These are phyloP conservation scores for Thysanoteuthis rhombus DNA, from an alignment of 2,888 invertebrate species.

Conservation along the genomic window DNA sequence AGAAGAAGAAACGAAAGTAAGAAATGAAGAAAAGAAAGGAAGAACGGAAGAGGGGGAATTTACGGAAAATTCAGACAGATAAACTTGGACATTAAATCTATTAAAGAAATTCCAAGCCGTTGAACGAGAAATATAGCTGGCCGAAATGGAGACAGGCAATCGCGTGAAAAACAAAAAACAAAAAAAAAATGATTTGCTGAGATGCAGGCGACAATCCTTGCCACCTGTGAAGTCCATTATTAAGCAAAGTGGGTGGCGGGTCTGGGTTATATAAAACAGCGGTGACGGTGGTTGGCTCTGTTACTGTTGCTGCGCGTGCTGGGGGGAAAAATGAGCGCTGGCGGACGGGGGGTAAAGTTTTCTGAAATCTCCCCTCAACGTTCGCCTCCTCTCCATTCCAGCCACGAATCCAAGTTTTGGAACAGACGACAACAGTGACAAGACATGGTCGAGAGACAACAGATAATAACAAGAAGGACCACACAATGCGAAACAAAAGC, in stretches of 20 bases:
- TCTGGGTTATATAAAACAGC: background rate
- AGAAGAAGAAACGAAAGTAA: too few relatives aligned
- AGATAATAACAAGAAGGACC: background rate
- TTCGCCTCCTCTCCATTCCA: background rate
- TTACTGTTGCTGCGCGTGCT: background rate
- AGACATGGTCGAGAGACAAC: background rate
- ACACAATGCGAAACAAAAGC: background rate
- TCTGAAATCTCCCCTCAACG: background rate
- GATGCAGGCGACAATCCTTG: background rate
- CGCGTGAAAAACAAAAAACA: background rate
- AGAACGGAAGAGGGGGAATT: too few relatives aligned
- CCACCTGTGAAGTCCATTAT: background rate
- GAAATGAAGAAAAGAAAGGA: too few relatives aligned
- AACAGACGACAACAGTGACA: background rate
- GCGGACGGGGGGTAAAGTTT: too few relatives aligned
- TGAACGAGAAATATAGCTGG: too few relatives aligned
- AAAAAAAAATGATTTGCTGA: background rate
- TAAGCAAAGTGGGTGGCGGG: background rate
- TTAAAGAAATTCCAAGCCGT: too few relatives aligned
- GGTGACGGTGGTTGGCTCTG: background rate
- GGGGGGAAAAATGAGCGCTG: too few relatives aligned
- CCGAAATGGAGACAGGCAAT: background rate
- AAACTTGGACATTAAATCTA: too few relatives aligned
- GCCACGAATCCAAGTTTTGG: background rate
- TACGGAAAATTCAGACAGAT: too few relatives aligned